Evolutionary conservation across 2,113 vertebrate species (phyloP), one percentile per base, ranked within the genome.

Genomic region (Pseudopipra pipra): DNA sequence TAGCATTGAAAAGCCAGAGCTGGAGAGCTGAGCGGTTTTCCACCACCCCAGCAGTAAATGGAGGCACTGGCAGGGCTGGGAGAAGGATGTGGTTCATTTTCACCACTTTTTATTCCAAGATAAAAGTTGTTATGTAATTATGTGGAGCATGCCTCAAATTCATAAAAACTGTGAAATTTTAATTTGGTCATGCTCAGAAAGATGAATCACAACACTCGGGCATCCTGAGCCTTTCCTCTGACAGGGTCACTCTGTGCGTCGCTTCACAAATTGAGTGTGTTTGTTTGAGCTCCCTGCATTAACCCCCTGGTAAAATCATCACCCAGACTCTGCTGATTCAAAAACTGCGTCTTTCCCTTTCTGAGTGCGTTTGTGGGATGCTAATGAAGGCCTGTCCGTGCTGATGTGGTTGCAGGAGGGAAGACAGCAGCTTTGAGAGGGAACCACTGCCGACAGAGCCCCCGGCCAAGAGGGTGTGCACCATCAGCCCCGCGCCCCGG

Each of bases 401-500:
- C 59, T 7, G 65, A 2, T 95, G 91, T 71, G 86, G 49, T 85
- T 93, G n/a, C 87, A 97, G 96, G 89, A 99, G 99, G 96, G 98
- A 99, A 95, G 99, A 99, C 85, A 99, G 97, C 67, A 98, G 98
- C 72, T 99, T 99, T 97, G 99, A 99, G 87, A 99, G 99, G 67
- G 99, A 99, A 1, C 68, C 98, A 0, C 90, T 98, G 51, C 97
- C 98, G 2, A 89, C 99, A 25, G 99, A 99, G 95, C 99, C 99
- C 8, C 98, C 99, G 0, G 98, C 99, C 61, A 99, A 99, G 93
- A 98, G 99, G 54, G 99, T 99, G 70, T 99, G 99, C 97, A 99
- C 99, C 97, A 99, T 99, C 97, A 99, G 99, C 97, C 99, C 99
- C 0, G 99, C 99, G 23, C 99, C 99, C 31, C 98, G 99, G 58